Evolutionary conservation across 2,888 invertebrate species (phyloP), one percentile per base, ranked within the genome.

Genomic region (Drosophila recens): DNA sequence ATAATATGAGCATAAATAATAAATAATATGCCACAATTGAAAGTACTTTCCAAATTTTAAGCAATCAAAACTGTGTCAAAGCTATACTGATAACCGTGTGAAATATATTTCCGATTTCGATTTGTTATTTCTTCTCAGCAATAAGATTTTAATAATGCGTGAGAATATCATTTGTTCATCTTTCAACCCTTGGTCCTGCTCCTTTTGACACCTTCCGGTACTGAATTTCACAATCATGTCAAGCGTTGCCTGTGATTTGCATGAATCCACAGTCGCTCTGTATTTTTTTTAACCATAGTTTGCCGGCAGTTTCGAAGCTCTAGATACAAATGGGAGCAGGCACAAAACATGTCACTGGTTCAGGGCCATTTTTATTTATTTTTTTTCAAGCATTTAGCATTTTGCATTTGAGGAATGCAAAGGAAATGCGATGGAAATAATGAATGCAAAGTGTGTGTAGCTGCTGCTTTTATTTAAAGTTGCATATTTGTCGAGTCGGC

Each of bases 341-440:
- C 36, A 57, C 57, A 62, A 89, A 87, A 87, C 75, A 86, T 86
- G 85, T 89, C 82, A 86, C 80, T 86, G 78, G 89, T 87, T 86
- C 86, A 88, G 83, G 90, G 87, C 53, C 89, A 67, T 58, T 53
- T 62, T 40, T 40, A n/a, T 15, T 40, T 40, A n/a, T n/a, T 9
- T 42, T 17, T 45, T 20, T 11, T 23, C 0, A 23, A 17, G 27
- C 4, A 27, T 27, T 5, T 27, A 5, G 30, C 30, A 30, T 45
- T 45, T 64, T 64, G 62, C 71, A 42, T 48, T 62, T 53, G 36
- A 46, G 46, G 17, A 57, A 57, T 36, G 67, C 17, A 1, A 68
- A 54, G 58, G 62, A 67, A 72, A 69, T 52, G 79, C 72, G 63
- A 33, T 54, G 78, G 57, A 83, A 89, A 89, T 75, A 63, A 65